phyloP scores from a whole-genome alignment of 2,888 invertebrate species.

The Eulithis prunata region DNA sequence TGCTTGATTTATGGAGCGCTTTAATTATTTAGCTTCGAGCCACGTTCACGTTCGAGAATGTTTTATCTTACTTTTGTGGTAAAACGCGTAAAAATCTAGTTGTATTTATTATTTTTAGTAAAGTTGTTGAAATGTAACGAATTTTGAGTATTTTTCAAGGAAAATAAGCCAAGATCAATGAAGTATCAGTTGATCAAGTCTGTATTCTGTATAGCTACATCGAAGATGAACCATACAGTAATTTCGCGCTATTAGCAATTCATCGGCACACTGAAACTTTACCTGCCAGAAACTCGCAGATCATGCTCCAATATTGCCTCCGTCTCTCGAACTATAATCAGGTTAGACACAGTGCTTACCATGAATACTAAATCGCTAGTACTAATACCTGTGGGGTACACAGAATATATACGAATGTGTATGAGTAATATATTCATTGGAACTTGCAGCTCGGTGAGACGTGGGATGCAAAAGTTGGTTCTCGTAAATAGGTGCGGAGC shows the following conservation, averaged over 20 bases:
- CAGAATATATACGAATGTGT: slow-evolving; percentile 45
- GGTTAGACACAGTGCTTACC: slow-evolving; percentile 54
- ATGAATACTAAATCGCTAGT: slow-evolving; percentile 66
- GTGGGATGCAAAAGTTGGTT: slow-evolving; percentile 57
- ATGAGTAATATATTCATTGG: slow-evolving; percentile 74
- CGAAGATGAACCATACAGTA: slow-evolving; percentile 8
- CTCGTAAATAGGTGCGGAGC: slow-evolving; percentile 8
- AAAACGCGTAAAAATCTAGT: no score
- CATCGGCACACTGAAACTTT: slow-evolving; percentile 23
- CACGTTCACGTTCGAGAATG: no score
- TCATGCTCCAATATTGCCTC: slow-evolving; percentile 40
- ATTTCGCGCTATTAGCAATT: slow-evolving; percentile 24
- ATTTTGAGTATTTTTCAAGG: no score
- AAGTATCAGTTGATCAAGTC: no score
- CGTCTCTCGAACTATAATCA: slow-evolving; percentile 45
- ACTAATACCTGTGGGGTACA: slow-evolving; percentile 46
- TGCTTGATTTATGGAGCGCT: no score
- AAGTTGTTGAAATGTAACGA: no score
- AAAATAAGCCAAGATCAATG: no score
- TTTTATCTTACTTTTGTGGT: no score
- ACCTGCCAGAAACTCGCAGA: slow-evolving; percentile 37
- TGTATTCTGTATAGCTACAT: no score
- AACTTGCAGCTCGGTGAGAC: slow-evolving; percentile 57
- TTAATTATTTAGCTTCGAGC: no score
- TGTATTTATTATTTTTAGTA: no score